Conservation (phyloP, 2,888 invertebrate species). For the Drosophila mulleri region DNA sequence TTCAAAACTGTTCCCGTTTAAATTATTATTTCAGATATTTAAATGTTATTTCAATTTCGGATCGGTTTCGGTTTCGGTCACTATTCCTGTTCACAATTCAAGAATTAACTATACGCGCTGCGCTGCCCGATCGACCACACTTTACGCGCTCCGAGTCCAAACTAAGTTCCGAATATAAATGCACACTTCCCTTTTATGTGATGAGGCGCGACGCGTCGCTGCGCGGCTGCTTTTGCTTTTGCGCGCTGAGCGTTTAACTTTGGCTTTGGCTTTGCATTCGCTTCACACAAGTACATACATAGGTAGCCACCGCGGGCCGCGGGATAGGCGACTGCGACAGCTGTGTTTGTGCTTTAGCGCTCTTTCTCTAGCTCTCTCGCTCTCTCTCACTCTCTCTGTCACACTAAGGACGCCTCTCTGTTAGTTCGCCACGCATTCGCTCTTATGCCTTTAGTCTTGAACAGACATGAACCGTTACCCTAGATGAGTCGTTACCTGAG, state of each 20-base stretch:
- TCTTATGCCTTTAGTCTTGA: slow-evolving; percentile 30
- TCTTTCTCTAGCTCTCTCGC: neutral
- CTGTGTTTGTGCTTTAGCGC: slow-evolving; percentile 34
- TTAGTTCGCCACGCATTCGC: slow-evolving; percentile 43
- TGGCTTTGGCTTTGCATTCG: slow-evolving; percentile 61
- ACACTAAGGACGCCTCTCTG: slow-evolving; percentile 18
- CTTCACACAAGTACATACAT: neutral
- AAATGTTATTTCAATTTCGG: neutral
- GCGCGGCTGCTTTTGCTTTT: slow-evolving; percentile 1
- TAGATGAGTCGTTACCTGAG: slow-evolving; percentile 16
- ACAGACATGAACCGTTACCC: slow-evolving; percentile 16
- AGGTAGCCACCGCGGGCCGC: slow-evolving; percentile 4
- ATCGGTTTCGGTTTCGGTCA: slow-evolving; percentile 1
- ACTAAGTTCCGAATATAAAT: slow-evolving; percentile 63
- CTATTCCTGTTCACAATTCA: slow-evolving; percentile 9
- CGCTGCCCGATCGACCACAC: slow-evolving; percentile 46
- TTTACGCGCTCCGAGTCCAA: slow-evolving; percentile 53
- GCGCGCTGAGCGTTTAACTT: slow-evolving; percentile 50
- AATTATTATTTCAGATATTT: neutral
- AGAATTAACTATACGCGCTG: neutral
- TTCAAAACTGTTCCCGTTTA: neutral
- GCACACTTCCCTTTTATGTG: slow-evolving; percentile 62
- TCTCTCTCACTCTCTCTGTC: slow-evolving; percentile 17
- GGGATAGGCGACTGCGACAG: slow-evolving; percentile 31
- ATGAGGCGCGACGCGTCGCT: slow-evolving; percentile 18